Conservation (phyloP, 2,797 vertebrate genomes). For the Falco rusticolus region DNA sequence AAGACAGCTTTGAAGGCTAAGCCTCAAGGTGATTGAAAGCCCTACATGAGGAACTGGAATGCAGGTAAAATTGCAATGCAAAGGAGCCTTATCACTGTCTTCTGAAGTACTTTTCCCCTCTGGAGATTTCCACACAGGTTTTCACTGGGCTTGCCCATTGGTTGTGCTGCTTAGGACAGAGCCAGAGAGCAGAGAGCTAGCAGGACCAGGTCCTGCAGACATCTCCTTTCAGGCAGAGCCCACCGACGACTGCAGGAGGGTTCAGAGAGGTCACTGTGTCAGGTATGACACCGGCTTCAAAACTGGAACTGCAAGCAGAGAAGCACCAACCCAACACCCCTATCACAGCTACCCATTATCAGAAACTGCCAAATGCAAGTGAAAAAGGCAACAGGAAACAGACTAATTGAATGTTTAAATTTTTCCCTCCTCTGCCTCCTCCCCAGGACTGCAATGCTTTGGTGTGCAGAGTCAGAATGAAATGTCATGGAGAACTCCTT, state of each 20-base stretch:
- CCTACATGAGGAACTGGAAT: background rate
- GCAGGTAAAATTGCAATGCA: background rate
- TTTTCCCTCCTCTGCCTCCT: background rate
- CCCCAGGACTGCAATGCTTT: background rate
- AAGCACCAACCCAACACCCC: background rate
- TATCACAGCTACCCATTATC: background rate
- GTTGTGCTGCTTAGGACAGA: background rate
- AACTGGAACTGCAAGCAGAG: background rate
- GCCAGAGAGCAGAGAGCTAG: background rate
- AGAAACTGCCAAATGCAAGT: background rate
- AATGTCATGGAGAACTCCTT: background rate
- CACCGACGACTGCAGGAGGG: background rate
- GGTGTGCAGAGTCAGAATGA: background rate
- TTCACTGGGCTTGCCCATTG: background rate
- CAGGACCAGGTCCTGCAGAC: background rate
- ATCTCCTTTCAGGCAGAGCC: background rate
- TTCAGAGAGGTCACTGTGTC: background rate
- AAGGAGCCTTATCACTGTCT: background rate
- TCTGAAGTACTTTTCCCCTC: background rate
- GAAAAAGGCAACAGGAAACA: constrained; percentile 9
- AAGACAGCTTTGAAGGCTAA: background rate
- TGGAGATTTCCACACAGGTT: background rate
- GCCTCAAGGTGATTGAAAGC: background rate
- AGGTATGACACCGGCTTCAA: background rate
- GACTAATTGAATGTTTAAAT: background rate